Base-by-base conservation (phyloP, 2,888 invertebrate species). In the Pteria penguin region DNA sequence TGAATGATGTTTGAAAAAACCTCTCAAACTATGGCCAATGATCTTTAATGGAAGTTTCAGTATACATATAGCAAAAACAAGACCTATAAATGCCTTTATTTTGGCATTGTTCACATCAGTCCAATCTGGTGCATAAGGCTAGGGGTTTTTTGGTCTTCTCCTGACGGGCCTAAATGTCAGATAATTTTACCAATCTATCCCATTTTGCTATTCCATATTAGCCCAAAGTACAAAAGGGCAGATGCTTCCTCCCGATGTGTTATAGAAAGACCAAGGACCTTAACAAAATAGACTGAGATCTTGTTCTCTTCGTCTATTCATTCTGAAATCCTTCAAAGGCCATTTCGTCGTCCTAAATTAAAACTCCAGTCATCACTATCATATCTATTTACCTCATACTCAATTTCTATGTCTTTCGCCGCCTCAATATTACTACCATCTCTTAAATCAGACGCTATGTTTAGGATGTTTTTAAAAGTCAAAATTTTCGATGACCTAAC, bases 21-120 rank as follows among this genome's bases (percentile, higher is more conserved):
- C 54, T 45, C 52, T 68, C 69, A 18, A n/a, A 61, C 27, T 29
- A n/a, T 31, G 72, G 24, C 76, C 81, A 81, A 54, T 81, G 76
- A 31, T 73, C 78, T 68, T 65, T 63, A 14, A 57, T n/a, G 78
- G 78, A 18, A 78, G 54, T 14, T 69, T n/a, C 0, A 68, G 22
- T 4, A 75, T 60, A 4, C 80, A 75, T 74, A 80, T 80, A 0
- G 22, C 2, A 73, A 80, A 72, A 2, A 18, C 32, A 14, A 78
- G 26, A 0, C 78, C 76, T 18, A 76, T 33, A 60, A 76, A 78
- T 2, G 74, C 78, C 52, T 76, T 78, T 72, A 76, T 71, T n/a
- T 65, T 36, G 0, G 55, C 36, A 1, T 29, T 32, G 54, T 70
- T 67, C 2, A 73, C 67, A 26, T 55, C 66, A 18, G 18, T 52